Conservation (phyloP, 2,797 vertebrate genomes). For the Parauchenoglanis ngamensis region DNA sequence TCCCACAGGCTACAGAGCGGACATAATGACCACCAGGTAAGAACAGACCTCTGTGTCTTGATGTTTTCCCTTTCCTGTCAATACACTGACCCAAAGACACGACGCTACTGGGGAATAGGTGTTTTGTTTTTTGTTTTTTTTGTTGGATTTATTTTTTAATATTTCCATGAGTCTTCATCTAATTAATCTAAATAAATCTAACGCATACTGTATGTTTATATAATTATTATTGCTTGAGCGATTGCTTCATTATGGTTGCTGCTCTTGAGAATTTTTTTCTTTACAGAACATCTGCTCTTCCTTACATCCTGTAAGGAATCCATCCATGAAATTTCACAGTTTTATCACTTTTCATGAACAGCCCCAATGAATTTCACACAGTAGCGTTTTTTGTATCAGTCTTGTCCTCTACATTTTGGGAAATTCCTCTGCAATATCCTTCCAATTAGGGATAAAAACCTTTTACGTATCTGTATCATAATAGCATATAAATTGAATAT, state of each 20-base stretch:
- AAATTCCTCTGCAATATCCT: neutral
- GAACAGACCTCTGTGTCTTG: slow-evolving; percentile 1
- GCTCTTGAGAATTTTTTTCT: neutral
- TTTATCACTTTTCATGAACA: neutral
- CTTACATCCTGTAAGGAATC: neutral
- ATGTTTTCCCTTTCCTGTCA: slow-evolving; percentile 4
- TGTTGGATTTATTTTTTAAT: neutral
- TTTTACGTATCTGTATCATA: too few species aligned
- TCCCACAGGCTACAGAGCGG: slow-evolving; percentile 72
- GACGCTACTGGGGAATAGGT: neutral
- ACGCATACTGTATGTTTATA: neutral
- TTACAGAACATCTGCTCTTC: neutral
- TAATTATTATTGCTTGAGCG: neutral
- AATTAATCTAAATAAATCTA: neutral
- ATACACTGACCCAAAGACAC: neutral
- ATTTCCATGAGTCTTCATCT: neutral
- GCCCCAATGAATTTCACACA: neutral
- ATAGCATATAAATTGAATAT: too few species aligned
- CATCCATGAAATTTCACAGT: neutral
- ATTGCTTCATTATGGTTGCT: neutral
- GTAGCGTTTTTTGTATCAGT: neutral
- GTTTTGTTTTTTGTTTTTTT: neutral
- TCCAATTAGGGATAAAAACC: neutral
- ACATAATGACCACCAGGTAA: slow-evolving; percentile 78
- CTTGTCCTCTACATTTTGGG: neutral